Evolutionary conservation across 2,113 vertebrate species (phyloP).

Genomic region (Micronisus gabar): DNA sequence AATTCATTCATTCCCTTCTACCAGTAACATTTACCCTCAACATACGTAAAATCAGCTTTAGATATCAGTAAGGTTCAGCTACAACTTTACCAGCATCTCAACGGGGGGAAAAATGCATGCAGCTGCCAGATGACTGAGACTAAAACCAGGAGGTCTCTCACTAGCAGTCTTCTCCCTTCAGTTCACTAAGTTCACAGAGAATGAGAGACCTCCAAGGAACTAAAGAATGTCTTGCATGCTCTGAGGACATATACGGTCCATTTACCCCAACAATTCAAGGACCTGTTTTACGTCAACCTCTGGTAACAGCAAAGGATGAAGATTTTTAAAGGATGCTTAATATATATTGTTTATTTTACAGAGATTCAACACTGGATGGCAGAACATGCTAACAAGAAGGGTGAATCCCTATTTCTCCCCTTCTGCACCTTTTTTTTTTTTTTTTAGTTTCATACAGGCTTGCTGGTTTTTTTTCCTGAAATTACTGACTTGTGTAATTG

Average conservation of each 20-base stretch:
- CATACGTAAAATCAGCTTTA: not conserved
- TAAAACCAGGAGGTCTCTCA: not conserved
- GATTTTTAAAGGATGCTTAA: not conserved
- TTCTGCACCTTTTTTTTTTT: rapidly evolving
- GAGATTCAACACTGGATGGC: not conserved
- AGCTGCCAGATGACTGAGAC: not conserved
- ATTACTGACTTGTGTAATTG: not conserved
- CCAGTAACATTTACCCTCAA: not conserved
- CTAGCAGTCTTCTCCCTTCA: not conserved
- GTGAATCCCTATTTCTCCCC: not conserved
- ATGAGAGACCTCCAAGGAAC: not conserved
- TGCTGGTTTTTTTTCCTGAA: not conserved
- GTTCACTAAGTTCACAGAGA: not conserved
- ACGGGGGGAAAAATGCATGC: not conserved
- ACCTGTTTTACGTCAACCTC: not conserved
- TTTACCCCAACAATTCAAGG: not conserved
- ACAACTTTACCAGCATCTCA: not conserved
- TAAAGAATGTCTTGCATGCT: not conserved
- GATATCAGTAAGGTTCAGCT: not conserved
- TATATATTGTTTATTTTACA: not conserved
- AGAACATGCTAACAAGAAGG: not conserved
- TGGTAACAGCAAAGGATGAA: not conserved
- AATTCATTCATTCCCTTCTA: not conserved
- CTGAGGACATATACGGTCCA: not conserved
- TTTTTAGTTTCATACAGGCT: not conserved